Base-by-base conservation (phyloP, 2,888 invertebrate genomes). In the Hyposoter didymator region DNA sequence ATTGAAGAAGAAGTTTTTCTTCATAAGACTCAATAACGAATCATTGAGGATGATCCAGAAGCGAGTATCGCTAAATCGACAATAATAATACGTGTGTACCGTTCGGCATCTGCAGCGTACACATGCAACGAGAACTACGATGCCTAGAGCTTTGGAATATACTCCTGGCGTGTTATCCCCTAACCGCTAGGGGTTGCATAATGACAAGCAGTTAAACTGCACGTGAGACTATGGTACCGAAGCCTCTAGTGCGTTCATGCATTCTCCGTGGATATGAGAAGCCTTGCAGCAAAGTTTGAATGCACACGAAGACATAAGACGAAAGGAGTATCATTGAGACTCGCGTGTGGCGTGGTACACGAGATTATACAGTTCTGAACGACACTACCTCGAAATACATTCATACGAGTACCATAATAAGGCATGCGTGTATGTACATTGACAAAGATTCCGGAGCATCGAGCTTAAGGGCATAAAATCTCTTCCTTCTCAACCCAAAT, bases 191-290 rank as follows among this genome's bases (percentile, higher is more conserved):
- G 75, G 75, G 43, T 69, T 67, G 75, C 64, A 70, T 85, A 75
- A 82, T 72, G 55, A 75, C 70, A 43, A 45, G 78, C 79, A 47
- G 75, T 78, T 85, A 52, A 74, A 55, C 55, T 67, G 47, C 62
- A 43, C 55, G 66, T 70, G 75, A 66, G 80, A 43, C 75, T 55
- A 55, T 78, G 76, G 78, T 45, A 62, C 43, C 39, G 47, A 62
- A 62, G 70, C 17, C 64, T 78, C 70, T 47, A 39, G 69, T 52
- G 17, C 59, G 62, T 81, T 64, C 45, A n/a, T 73, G 52, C 55
- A 39, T 72, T 72, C 59, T 47, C 32, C n/a, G 55, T 32, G 35
- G 17, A 66, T 35, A 66, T 49, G 32, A 66, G 66, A 39, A 47
- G 49, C 28, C 47, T 32, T 17, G 35, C 43, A 64, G 64, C 45